Conservation (phyloP, 2,113 vertebrate genomes). For the Shinisaurus crocodilurus region DNA sequence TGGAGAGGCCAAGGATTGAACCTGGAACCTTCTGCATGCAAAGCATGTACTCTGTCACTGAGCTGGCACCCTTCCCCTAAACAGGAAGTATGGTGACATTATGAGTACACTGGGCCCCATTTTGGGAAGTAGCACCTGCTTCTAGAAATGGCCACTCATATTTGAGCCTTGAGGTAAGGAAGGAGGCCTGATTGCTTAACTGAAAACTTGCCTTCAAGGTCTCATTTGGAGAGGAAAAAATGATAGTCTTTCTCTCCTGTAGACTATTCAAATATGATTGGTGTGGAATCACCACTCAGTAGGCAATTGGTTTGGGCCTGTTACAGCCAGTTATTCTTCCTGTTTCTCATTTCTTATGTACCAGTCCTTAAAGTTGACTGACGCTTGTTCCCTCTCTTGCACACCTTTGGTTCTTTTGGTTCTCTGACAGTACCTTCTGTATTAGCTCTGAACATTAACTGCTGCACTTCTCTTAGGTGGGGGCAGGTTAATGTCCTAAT, state of each 20-base stretch:
- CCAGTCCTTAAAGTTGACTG: neutral
- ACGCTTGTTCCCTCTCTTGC: neutral
- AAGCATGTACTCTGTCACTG: neutral
- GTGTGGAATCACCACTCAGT: neutral
- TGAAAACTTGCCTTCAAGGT: neutral
- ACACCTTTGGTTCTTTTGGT: neutral
- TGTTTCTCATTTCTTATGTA: neutral
- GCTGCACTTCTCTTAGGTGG: neutral
- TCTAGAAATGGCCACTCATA: neutral
- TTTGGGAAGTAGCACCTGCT: no score
- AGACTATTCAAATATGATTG: neutral
- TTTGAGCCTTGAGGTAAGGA: neutral
- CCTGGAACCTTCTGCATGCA: neutral
- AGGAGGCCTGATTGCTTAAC: neutral
- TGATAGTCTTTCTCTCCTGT: neutral
- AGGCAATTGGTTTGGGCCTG: neutral
- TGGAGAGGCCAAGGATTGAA: neutral
- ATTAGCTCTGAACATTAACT: neutral
- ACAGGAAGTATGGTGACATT: neutral
- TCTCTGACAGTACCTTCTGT: neutral
- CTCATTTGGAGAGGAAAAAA: neutral
- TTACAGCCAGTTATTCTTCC: neutral
- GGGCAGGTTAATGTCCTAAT: neutral
- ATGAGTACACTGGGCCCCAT: neutral
- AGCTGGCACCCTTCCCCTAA: neutral